Evolutionary conservation across 2,888 invertebrate species (phyloP).

Genomic region (Nipponacmea schrenckii): DNA sequence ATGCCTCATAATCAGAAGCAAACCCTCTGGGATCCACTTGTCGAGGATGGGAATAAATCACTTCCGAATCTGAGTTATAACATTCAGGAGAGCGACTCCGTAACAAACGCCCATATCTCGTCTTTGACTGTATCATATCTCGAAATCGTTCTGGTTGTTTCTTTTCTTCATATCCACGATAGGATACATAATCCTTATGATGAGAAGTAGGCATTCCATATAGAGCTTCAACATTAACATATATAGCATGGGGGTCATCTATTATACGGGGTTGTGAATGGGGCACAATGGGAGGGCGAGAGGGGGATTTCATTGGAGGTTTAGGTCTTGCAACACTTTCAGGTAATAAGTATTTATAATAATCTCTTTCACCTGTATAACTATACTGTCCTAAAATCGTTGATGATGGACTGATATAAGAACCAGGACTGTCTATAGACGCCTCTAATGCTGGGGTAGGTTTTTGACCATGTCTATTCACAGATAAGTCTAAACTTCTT

Average conservation of each 20-base stretch:
- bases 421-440: slow-evolving; percentile 27
- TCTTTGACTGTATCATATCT: slow-evolving; percentile 57
- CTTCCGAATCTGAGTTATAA: slow-evolving; percentile 94
- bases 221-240: slow-evolving; percentile 26
- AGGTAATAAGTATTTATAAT: slow-evolving; percentile 37
- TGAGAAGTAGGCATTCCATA: slow-evolving; percentile 18
- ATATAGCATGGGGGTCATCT: slow-evolving; percentile 16
- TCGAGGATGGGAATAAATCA: slow-evolving; percentile 54
- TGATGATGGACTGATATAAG: slow-evolving; percentile 26
- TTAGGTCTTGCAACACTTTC: slow-evolving; percentile 32
- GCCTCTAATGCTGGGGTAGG: slow-evolving; percentile 13
- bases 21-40: slow-evolving; percentile 54
- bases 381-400: slow-evolving; percentile 29
- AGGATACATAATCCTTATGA: slow-evolving; percentile 32
- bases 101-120: slow-evolving; percentile 56
- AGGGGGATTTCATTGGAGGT: slow-evolving; percentile 29
- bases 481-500: slow-evolving; percentile 52
- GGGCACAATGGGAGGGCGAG: slow-evolving; percentile 18
- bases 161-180: slow-evolving; percentile 41
- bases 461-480: slow-evolving; percentile 33
- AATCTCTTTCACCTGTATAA: slow-evolving; percentile 38
- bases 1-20: slow-evolving; percentile 61
- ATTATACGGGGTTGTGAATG: slow-evolving; percentile 16
- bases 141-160: slow-evolving; percentile 55
- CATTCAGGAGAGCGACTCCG: slow-evolving; percentile 71